A percentile compares a stretch with the other conserved stretches of the same genome.
Evolutionary conservation across 2,888 invertebrate genomes (phyloP).

Genomic region (Morpho deidamia): DNA sequence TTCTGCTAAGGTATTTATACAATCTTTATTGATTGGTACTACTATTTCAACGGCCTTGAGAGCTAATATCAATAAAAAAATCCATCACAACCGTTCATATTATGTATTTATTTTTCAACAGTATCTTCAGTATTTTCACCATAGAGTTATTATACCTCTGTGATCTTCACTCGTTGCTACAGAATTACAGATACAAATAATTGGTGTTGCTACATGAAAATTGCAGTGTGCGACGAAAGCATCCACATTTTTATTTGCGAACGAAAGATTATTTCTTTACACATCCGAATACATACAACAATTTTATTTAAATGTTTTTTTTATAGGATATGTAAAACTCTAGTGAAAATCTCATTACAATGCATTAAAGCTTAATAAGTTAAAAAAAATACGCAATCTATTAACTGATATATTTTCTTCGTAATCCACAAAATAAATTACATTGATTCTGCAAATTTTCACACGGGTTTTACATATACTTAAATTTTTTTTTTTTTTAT

Average conservation of each 20-base stretch:
- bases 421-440: background rate
- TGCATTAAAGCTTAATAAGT: no score
- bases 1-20: no score
- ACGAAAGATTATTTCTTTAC: conserved; percentile 34
- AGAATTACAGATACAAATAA: conserved; percentile 38
- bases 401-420: no score
- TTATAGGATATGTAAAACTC: conserved; percentile 2
- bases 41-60: no score
- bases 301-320: conserved; percentile 30
- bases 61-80: no score
- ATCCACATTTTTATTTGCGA: conserved; percentile 42
- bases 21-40: no score
- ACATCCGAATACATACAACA: conserved; percentile 25
- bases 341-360: background rate
- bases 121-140: conserved; percentile 7
- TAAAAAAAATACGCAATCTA: no score
- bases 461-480: conserved; percentile 1
- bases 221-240: conserved; percentile 62
- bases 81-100: no score
- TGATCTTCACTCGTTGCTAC: conserved; percentile 12
- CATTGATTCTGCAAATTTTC: background rate
- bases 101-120: no score
- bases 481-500: background rate
- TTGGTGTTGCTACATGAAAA: conserved; percentile 42
- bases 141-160: background rate